Evolutionary conservation across 1,140 invertebrate species (phyloP).

Genomic region (Aethina tumida): DNA sequence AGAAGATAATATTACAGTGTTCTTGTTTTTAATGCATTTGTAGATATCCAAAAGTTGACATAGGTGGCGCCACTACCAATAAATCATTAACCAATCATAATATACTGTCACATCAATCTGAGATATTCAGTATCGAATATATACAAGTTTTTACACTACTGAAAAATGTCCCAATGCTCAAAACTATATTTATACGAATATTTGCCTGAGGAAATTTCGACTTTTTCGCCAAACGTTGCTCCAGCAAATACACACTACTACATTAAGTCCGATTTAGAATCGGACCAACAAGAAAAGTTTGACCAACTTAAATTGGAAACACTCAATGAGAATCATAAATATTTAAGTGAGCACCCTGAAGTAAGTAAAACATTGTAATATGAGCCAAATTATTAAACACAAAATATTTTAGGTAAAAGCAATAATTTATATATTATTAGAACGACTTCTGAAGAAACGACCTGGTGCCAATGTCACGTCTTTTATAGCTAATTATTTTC

Average conservation of each 20-base stretch:
- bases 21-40: too few relatives aligned
- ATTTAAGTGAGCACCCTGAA: conserved; percentile 6
- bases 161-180: conserved; percentile 3
- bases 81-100: too few relatives aligned
- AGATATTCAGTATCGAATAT: too few relatives aligned
- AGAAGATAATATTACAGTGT: too few relatives aligned
- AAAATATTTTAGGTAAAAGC: conserved; percentile 8
- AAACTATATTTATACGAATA: too few relatives aligned
- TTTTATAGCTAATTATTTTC: conserved; percentile 9
- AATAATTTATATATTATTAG: conserved; percentile 9
- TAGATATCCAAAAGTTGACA: too few relatives aligned
- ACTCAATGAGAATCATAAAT: conserved; percentile 6
- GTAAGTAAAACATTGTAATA: too few relatives aligned
- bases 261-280: background rate
- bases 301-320: conserved; percentile 7
- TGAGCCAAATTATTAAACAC: background rate
- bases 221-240: conserved; percentile 7
- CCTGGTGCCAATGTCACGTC: conserved; percentile 8
- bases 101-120: too few relatives aligned
- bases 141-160: conserved; percentile 6
- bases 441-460: conserved; percentile 6
- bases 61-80: too few relatives aligned
- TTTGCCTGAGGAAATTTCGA: too few relatives aligned
- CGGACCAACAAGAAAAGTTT: conserved; percentile 5
- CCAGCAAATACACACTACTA: conserved; percentile 8